Base-by-base conservation (phyloP, 2,113 vertebrate genomes). In the Ancistrus triradiatus region DNA sequence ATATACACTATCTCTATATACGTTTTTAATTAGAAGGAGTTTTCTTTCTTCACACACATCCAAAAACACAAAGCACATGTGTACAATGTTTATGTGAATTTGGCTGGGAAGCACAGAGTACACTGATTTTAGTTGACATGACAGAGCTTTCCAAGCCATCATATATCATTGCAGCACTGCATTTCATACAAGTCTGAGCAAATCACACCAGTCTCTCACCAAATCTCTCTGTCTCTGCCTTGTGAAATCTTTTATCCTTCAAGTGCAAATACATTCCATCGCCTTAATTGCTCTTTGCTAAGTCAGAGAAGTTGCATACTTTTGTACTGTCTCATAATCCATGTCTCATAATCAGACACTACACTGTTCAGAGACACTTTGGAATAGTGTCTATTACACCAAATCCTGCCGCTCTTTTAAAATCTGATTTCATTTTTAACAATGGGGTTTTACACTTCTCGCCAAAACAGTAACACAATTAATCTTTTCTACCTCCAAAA, bases 241-340 rank as follows among this genome's bases (percentile, higher is more conserved):
- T 76, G 73, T 69, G 35, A 77, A 74, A 42, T 66, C 66, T 64
- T 69, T 75, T 67, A 72, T 69, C 61, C 63, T 7, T 11, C 19
- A 62, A 75, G 50, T 67, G 75, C 72, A 72, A 77, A 80, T 75
- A 71, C 79, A 81, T 86, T 84, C 83, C 77, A 72, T 81, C 78
- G 82, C 76, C 71, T 59, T 51, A 80, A 74, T 78, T 84, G 80
- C 81, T 83, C 74, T 77, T 62, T 79, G 74, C 83, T 81, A 81
- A 83, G 74, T 84, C 82, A 80, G 65, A 69, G 53, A 42, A 19
- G 77, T 59, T 28, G 70, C 69, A 69, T 70, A 70, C 72, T 69
- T 75, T 55, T 40, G 22, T 11, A 73, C 53, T 77, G 72, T 73
- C 73, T 80, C 56, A 69, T 58, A 66, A 47, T 57, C 43, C 56